Percentiles rank a stretch among this genome's conserved stretches.
Evolutionary conservation across 2,888 invertebrate genomes (phyloP).

Genomic region (Gnatocerus cornutus): DNA sequence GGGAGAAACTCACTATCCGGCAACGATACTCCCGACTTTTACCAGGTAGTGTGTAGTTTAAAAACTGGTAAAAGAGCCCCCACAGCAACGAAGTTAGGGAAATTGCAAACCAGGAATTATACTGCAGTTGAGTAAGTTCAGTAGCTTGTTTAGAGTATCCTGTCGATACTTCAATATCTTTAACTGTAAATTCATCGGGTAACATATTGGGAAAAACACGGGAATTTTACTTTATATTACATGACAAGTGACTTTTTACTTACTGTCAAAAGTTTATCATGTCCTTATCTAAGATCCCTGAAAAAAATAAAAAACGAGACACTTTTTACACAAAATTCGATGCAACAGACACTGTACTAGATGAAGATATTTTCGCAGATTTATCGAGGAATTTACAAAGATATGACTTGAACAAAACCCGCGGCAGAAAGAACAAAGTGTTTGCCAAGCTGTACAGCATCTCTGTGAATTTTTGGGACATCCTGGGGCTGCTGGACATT

Average conservation of each 20-base stretch:
- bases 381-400: conserved; percentile 21
- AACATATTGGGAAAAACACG: background rate
- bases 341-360: conserved; percentile 2
- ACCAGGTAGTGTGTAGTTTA: conserved; percentile 48
- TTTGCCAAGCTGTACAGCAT: conserved; percentile 59
- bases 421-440: conserved; percentile 32
- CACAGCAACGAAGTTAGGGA: conserved; percentile 57
- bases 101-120: conserved; percentile 47
- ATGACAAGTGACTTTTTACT: conserved; percentile 14
- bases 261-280: conserved; percentile 21
- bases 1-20: conserved; percentile 62
- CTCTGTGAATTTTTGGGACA: conserved; percentile 64
- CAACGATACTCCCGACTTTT: conserved; percentile 62
- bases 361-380: conserved; percentile 39
- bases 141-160: background rate
- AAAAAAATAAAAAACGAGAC: conserved; percentile 15
- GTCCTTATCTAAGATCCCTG: conserved; percentile 9
- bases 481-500: conserved; percentile 64
- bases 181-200: background rate
- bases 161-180: background rate
- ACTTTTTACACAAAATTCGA: background rate
- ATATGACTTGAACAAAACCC: conserved; percentile 24
- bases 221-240: conserved; percentile 1
- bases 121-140: background rate
- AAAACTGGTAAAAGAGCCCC: conserved; percentile 57